Base-by-base conservation (phyloP, 2,113 vertebrate genomes). In the Tragelaphus strepsiceros region DNA sequence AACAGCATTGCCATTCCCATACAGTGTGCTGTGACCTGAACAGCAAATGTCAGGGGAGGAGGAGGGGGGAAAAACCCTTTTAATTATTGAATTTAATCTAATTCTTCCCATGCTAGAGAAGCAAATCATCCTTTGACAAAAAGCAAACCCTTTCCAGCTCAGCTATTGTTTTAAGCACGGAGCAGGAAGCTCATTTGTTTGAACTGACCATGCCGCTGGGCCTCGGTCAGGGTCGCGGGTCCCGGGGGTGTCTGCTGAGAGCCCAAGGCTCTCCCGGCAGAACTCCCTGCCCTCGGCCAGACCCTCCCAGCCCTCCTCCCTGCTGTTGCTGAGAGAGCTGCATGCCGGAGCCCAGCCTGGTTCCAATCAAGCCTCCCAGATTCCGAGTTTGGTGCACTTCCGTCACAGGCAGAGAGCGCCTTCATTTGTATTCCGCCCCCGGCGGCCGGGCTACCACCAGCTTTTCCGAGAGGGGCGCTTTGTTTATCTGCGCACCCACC, bases 61-160 rank as follows among this genome's bases (percentile, higher is more conserved):
- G 32, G 94, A 30, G 32, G 21, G 16, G 17, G 12, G 24, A 6
- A 61, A 77, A 10, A 11, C 32, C 71, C 35, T 86, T 96, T 96
- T 98, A 96, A 97, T 97, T 94, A 88, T 46, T 96, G 89, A 91
- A 81, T 96, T 84, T 90, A 97, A 97, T 96, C 94, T 90, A 84
- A 97, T 92, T 93, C 93, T 89, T 94, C 86, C 96, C 93, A 7
- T 87, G 53, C 96, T 94, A 19, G 74, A 96, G 90, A 91, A 93
- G 91, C 59, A 86, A 95, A 82, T 74, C 78, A 43, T 74, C 85
- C 87, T 94, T 56, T 89, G 91, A 97, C n/a, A 22, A 93, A 93
- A 96, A 90, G 95, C 94, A 97, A 89, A 81, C 80, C 80, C 49
- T 89, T 77, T 88, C 91, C 74, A 49, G 19, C 28, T 56, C 62